Percentiles rank a stretch among this genome's conserved stretches.
Conservation (phyloP, 2,888 invertebrate genomes). For the Helleia helle region DNA sequence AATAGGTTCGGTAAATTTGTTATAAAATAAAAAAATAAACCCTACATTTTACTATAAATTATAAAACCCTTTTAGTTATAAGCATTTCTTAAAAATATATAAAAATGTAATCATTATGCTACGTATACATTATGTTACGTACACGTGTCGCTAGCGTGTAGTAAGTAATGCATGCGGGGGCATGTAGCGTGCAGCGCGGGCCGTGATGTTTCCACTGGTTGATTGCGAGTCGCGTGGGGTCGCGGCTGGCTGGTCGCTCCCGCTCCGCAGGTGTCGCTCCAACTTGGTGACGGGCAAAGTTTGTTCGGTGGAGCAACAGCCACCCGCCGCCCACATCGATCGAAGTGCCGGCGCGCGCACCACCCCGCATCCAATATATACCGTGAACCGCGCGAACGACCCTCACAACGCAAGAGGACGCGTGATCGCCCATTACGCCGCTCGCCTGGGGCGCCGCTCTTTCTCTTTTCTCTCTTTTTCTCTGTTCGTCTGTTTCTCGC, state of each 20-base stretch:
- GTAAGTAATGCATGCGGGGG: slow-evolving; percentile 10
- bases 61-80: too few species aligned
- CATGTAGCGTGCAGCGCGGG: slow-evolving; percentile 25
- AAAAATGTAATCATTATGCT: too few species aligned
- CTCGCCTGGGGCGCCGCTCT: slow-evolving; percentile 72
- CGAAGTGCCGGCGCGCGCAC: slow-evolving; percentile 61
- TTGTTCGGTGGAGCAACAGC: slow-evolving; percentile 41
- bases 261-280: slow-evolving; percentile 44
- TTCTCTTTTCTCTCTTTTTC: slow-evolving; percentile 70
- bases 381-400: slow-evolving; percentile 46
- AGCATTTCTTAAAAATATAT: too few species aligned
- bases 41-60: too few species aligned
- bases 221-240: slow-evolving; percentile 35
- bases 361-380: slow-evolving; percentile 60
- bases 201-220: slow-evolving; percentile 48
- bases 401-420: slow-evolving; percentile 74
- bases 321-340: slow-evolving; percentile 49
- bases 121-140: too few species aligned
- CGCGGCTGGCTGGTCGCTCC: slow-evolving; percentile 20
- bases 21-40: too few species aligned
- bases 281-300: slow-evolving; percentile 57
- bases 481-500: slow-evolving; percentile 70
- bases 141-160: neutral
- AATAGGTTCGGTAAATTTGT: too few species aligned
- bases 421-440: slow-evolving; percentile 64